Base-by-base conservation (phyloP, 1,140 invertebrate genomes). In the Drosophila dunni region DNA sequence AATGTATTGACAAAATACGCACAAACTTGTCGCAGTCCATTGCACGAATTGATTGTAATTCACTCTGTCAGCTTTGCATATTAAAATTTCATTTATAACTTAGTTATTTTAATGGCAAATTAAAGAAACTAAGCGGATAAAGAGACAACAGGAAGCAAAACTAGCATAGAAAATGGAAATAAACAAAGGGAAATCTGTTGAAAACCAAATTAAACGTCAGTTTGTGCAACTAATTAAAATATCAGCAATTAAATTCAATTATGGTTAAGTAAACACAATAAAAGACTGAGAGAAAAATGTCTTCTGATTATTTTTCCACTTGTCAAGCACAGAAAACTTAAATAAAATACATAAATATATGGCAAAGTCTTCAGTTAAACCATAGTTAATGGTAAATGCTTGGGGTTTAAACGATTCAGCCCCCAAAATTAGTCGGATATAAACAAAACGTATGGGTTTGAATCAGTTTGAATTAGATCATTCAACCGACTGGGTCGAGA, bases 341-440 rank as follows among this genome's bases (percentile, higher is more conserved):
- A 20, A 20, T 20, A 20, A 20, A 38, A 56, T 40, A 13, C 17
- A 56, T 36, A 24, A 54, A n/a, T 36, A 29, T 29, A 5, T 29
- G 24, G n/a, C 6, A 56, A 56, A 9, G 0, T 13, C 20, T 60
- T 24, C 79, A 79, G 79, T 79, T 79, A 79, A 79, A 79, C 75
- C n/a, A n/a, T 64, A 8, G 40, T 38, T 29, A 11, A 53, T 70
- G 71, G 45, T 33, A 36, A 57, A 50, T 48, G 60, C 54, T 40
- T 56, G 48, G 66, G 58, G 38, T 73, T 48, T 36, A 24, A 13
- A 42, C 42, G 40, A 42, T 56, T 56, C n/a, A 29, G 2, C 6
- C 42, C 1, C 38, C n/a, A n/a, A 44, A 0, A 33, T 11, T 44
- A 7, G 56, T 45, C 1, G 2, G 3, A 9, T 6, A 17, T 36